These are phyloP conservation scores for Atherinomorus stipes DNA, from an alignment of 2,113 vertebrate species.

Conservation along the genomic window DNA sequence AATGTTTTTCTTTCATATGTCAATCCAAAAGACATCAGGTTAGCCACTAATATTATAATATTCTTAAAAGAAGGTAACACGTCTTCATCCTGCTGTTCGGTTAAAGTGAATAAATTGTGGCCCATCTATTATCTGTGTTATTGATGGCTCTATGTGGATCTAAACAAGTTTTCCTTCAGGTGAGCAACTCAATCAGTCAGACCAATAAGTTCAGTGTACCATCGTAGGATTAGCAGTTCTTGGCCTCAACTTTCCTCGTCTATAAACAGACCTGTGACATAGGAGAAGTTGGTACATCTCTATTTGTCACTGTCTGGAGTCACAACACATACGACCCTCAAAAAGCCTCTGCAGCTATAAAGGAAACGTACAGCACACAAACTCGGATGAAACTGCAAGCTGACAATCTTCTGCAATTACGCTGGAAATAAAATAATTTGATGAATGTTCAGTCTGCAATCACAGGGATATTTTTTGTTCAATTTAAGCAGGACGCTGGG, in stretches of 20 bases:
- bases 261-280: slow-evolving; percentile 71
- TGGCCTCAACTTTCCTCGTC: slow-evolving; percentile 51
- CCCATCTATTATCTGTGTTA: neutral
- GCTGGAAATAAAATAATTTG: neutral
- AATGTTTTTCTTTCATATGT: too few relatives aligned
- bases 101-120: neutral
- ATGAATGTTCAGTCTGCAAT: neutral
- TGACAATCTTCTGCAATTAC: neutral
- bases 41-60: neutral
- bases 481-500: slow-evolving; percentile 34
- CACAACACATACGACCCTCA: neutral
- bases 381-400: neutral
- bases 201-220: slow-evolving; percentile 27
- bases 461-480: slow-evolving; percentile 18
- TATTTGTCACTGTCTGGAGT: slow-evolving; percentile 33
- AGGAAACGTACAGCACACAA: neutral
- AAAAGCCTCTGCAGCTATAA: neutral
- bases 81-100: neutral
- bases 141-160: neutral
- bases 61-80: neutral
- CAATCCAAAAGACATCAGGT: too few relatives aligned
- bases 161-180: slow-evolving; percentile 38
- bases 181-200: slow-evolving; percentile 24
- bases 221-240: slow-evolving; percentile 54
- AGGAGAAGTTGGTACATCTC: slow-evolving; percentile 59